Evolutionary conservation across 2,797 vertebrate genomes (phyloP).

Genomic region (Hypotaenidia okinawae): DNA sequence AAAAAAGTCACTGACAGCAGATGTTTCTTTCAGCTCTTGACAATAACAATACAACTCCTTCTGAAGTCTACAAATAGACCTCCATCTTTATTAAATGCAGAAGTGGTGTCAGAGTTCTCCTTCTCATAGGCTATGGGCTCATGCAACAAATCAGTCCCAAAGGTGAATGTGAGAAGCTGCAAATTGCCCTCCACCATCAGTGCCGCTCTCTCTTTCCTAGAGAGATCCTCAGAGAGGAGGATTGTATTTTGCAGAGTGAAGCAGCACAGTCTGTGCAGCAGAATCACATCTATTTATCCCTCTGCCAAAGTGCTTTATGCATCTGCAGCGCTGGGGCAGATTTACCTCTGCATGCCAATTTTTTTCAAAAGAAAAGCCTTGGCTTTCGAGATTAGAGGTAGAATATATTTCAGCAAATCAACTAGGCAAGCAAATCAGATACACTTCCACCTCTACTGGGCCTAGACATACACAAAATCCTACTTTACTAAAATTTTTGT

Average conservation of each 20-base stretch:
- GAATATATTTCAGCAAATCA: constrained; percentile 1
- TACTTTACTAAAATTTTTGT: background rate
- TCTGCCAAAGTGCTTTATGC: constrained; percentile 19
- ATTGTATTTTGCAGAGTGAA: background rate
- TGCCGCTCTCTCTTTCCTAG: background rate
- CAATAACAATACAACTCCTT: background rate
- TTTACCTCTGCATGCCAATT: constrained; percentile 11
- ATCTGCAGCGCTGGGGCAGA: background rate
- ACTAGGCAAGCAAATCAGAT: constrained; percentile 1
- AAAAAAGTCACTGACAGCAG: background rate
- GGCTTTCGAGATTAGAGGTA: constrained; percentile 6
- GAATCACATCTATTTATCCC: constrained; percentile 14
- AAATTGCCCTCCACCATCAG: background rate
- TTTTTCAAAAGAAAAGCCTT: constrained; percentile 40
- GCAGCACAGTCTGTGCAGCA: background rate
- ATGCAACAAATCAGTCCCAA: background rate
- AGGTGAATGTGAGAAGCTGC: background rate
- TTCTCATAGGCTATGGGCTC: background rate
- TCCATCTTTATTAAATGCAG: background rate
- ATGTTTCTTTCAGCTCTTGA: background rate
- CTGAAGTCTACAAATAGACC: background rate
- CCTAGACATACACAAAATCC: background rate
- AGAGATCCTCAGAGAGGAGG: background rate
- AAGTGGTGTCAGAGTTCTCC: background rate
- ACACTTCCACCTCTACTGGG: background rate